Base-by-base conservation (phyloP, 1,140 invertebrate genomes). In the Streblospio benedicti region DNA sequence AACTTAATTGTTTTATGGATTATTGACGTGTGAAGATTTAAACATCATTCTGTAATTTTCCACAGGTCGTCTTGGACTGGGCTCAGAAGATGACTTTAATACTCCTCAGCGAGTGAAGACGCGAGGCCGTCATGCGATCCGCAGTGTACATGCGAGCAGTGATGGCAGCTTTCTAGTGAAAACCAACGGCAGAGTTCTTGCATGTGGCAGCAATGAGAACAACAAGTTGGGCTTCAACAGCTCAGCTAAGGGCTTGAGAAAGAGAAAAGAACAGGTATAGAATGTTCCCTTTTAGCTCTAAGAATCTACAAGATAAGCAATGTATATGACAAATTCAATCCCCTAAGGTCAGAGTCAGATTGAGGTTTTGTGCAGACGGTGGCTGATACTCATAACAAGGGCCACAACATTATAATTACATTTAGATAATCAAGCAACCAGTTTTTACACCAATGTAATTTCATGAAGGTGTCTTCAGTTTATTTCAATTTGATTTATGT, bases 221-320 rank as follows among this genome's bases (percentile, higher is more conserved):
- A 88, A 87, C 68, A 87, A 86, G 73, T 76, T 89, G 0, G 87
- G 86, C 30, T 77, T 89, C 31, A 80, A 81, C 57, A 69, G 67
- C 30, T 61, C 69, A 57, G 71, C 69, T 12, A 69, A 67, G 6
- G 75, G 74, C 9, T 59, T 78, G 14, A 64, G 68, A 25, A 70
- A 71, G 57, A 61, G 68, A 47, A 71, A 73, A 63, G 47, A 57
- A 23, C 20, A 44, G 28, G 51, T n/a, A n/a, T n/a, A n/a, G n/a
- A n/a, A n/a, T n/a, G n/a, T n/a, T n/a, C n/a, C n/a, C n/a, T n/a
- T n/a, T n/a, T n/a, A n/a, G n/a, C n/a, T n/a, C n/a, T n/a, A n/a
- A n/a, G n/a, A n/a, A n/a, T n/a, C n/a, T n/a, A n/a, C n/a, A n/a
- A n/a, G n/a, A n/a, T n/a, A n/a, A n/a, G n/a, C n/a, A n/a, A n/a